Conservation (phyloP, 1,140 invertebrate genomes). For the Eurytemora carolleeae region DNA sequence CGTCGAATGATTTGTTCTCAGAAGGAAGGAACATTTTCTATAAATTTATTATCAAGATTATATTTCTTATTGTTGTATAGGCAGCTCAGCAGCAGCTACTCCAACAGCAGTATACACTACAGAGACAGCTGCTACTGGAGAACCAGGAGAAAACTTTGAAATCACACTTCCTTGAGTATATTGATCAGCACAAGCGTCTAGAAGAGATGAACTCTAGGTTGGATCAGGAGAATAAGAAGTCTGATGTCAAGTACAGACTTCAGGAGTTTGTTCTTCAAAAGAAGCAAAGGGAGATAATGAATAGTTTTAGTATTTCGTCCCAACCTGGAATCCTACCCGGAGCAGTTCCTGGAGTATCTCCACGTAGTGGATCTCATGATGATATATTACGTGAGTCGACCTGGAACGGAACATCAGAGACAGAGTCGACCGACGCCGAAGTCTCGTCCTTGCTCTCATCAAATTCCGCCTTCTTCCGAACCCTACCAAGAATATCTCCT, state of each 20-base stretch:
- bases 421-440: neutral
- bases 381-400: too few species aligned
- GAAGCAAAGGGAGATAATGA: neutral
- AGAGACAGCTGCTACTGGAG: neutral
- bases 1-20: too few species aligned
- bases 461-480: neutral
- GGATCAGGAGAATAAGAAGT: neutral
- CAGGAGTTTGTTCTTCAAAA: neutral
- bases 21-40: neutral
- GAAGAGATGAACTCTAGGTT: neutral
- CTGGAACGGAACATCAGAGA: too few species aligned
- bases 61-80: too few species aligned
- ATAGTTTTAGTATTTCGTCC: too few species aligned
- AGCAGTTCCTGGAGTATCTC: too few species aligned
- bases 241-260: too few species aligned
- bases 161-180: neutral
- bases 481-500: neutral
- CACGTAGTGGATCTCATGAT: too few species aligned
- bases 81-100: neutral
- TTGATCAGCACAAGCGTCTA: neutral
- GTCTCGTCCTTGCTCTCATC: neutral
- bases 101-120: neutral
- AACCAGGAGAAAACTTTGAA: neutral
- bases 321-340: too few species aligned
- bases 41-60: neutral